Evolutionary conservation across 2,888 invertebrate species (phyloP).

Genomic region (Xestoiulus laeticollis): DNA sequence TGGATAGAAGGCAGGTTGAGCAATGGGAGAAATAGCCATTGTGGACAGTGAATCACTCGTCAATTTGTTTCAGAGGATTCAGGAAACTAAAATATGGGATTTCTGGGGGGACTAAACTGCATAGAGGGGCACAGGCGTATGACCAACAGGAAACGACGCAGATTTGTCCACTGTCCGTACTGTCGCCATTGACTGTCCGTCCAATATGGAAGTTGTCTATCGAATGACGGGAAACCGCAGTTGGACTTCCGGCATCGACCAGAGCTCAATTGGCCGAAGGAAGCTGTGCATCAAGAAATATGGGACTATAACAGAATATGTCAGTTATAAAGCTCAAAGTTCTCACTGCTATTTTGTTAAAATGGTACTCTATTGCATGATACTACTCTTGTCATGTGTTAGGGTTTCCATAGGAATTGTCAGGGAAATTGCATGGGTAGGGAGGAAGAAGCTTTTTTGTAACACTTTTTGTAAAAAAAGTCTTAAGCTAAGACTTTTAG

Average conservation of each 20-base stretch:
- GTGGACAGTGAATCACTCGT: conserved; percentile 36
- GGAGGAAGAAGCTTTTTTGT: too few species aligned
- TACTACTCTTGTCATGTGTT: too few species aligned
- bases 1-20: neutral
- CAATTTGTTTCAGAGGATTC: neutral
- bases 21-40: neutral
- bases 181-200: neutral
- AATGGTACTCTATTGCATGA: too few species aligned
- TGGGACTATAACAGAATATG: neutral
- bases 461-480: too few species aligned
- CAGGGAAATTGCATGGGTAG: too few species aligned
- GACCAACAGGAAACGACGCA: neutral
- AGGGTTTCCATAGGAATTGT: too few species aligned
- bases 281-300: neutral
- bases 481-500: too few species aligned
- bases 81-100: conserved; percentile 23
- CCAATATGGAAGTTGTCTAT: conserved; percentile 20
- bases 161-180: neutral
- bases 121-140: neutral
- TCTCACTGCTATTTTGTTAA: neutral
- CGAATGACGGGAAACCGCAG: conserved; percentile 24
- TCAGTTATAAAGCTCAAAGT: neutral
- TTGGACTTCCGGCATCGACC: conserved; percentile 23
- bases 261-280: neutral
- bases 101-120: neutral